Conservation (phyloP, 64 coral and sea anemone species). For the Montipora capricornis region DNA sequence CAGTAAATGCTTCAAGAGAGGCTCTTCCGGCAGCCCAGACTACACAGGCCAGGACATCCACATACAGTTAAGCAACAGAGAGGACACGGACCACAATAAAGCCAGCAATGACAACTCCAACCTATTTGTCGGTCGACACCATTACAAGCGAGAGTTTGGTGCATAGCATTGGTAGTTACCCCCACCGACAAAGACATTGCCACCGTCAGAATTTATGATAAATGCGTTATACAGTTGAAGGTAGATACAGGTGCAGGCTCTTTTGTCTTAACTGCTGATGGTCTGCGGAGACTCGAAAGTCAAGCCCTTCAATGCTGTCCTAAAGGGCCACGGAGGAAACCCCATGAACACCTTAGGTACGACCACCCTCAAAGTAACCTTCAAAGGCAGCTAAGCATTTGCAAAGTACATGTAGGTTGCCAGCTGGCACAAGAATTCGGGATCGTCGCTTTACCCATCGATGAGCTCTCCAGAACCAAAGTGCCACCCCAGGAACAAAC, state of each 20-base stretch:
- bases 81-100: background rate
- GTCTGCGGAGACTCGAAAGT: constrained; percentile 31
- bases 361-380: background rate
- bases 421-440: no score
- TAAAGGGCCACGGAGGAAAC: constrained; percentile 53
- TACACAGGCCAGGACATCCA: constrained; percentile 12
- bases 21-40: no score
- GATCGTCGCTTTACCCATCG: no score
- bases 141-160: constrained; percentile 24
- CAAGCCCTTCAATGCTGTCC: constrained; percentile 21
- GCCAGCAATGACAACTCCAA: constrained; percentile 10
- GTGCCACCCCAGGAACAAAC: background rate
- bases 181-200: background rate
- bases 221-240: constrained; percentile 38
- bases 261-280: constrained; percentile 37
- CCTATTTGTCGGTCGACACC: background rate
- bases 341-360: constrained; percentile 38
- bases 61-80: background rate
- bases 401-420: constrained; percentile 60
- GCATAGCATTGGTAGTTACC: constrained; percentile 27
- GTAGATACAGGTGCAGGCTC: constrained; percentile 63
- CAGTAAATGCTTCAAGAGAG: no score
- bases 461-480: constrained; percentile 16
- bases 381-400: constrained; percentile 33
- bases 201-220: background rate